Percentiles rank a stretch among this genome's conserved stretches.
phyloP scores from a whole-genome alignment of 2,888 invertebrate genomes.

The Platycheirus rosarum region DNA sequence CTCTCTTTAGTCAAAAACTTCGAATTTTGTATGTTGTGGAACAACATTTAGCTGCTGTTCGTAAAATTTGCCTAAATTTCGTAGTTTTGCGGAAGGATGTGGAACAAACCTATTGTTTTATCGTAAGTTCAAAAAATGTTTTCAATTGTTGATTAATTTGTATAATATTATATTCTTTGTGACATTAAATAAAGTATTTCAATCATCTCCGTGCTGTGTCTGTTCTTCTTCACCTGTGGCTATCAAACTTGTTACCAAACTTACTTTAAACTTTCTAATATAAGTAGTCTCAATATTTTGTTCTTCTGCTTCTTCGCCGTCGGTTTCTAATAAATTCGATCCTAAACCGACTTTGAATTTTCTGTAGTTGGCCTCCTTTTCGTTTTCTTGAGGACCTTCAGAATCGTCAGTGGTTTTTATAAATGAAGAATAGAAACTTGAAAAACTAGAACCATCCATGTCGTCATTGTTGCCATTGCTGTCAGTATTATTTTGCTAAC shows the following conservation, averaged over 20 bases:
- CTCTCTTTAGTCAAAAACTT: too few species aligned
- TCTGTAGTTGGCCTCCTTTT: slow-evolving; percentile 78
- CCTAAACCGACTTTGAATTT: slow-evolving; percentile 76
- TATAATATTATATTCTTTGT: too few species aligned
- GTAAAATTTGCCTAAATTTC: too few species aligned
- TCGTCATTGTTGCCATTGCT: slow-evolving; percentile 82
- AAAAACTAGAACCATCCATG: slow-evolving; percentile 86
- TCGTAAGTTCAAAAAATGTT: too few species aligned
- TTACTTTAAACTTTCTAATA: slow-evolving; percentile 77
- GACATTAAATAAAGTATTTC: slow-evolving; percentile 30
- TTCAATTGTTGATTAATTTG: too few species aligned
- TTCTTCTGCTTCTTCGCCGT: slow-evolving; percentile 78
- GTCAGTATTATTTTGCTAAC: slow-evolving; percentile 79
- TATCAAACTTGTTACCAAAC: slow-evolving; percentile 63
- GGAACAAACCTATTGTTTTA: too few species aligned
- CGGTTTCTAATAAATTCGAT: slow-evolving; percentile 73
- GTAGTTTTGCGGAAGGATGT: too few species aligned
- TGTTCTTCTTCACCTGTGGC: slow-evolving; percentile 78
- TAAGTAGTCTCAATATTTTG: slow-evolving; percentile 79
- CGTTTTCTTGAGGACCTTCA: slow-evolving; percentile 80
- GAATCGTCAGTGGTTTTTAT: slow-evolving; percentile 86
- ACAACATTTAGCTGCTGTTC: too few species aligned
- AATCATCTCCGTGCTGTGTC: slow-evolving; percentile 79
- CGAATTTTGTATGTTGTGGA: too few species aligned
- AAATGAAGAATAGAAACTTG: slow-evolving; percentile 88